Percentiles rank a stretch among this genome's conserved stretches.
phyloP scores from a whole-genome alignment of 2,113 vertebrate genomes.

The Lates calcarifer region DNA sequence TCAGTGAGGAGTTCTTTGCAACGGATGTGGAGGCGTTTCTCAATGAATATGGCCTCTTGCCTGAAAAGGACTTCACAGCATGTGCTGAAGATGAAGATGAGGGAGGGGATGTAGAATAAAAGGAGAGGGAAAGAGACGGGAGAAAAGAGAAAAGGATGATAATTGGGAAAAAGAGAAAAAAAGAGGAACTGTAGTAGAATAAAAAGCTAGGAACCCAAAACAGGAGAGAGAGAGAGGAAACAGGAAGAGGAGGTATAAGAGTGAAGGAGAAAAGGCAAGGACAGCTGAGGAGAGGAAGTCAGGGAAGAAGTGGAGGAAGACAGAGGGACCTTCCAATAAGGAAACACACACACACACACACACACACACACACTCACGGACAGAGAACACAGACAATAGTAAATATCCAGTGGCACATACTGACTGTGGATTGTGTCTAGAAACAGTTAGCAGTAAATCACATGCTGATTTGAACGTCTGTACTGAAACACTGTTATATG shows the following conservation, averaged over 20 bases:
- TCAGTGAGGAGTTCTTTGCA: constrained; percentile 92
- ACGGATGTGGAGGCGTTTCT: constrained; percentile 93
- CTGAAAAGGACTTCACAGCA: constrained; percentile 86
- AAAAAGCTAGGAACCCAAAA: too few species aligned
- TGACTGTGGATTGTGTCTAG: constrained; percentile 23
- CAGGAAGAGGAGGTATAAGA: background rate
- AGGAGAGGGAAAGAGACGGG: constrained; percentile 34
- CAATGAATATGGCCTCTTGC: constrained; percentile 93
- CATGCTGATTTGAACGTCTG: constrained; percentile 4
- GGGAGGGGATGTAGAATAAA: constrained; percentile 82
- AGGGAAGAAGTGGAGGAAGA: background rate
- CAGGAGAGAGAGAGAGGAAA: background rate
- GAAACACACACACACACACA: background rate
- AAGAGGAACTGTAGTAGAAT: background rate
- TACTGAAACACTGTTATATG: constrained; percentile 40
- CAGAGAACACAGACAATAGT: constrained; percentile 22
- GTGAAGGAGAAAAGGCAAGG: background rate
- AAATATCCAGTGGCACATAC: background rate
- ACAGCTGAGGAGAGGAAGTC: background rate
- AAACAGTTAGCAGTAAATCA: constrained; percentile 19
- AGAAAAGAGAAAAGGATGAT: background rate
- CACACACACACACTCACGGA: background rate
- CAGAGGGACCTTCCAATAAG: constrained; percentile 1
- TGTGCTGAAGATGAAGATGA: constrained; percentile 81
- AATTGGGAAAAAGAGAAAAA: background rate